Evolutionary conservation across 1,140 invertebrate species (phyloP), one percentile per base, ranked within the genome.

Genomic region (Ditylenchus dipsaci): DNA sequence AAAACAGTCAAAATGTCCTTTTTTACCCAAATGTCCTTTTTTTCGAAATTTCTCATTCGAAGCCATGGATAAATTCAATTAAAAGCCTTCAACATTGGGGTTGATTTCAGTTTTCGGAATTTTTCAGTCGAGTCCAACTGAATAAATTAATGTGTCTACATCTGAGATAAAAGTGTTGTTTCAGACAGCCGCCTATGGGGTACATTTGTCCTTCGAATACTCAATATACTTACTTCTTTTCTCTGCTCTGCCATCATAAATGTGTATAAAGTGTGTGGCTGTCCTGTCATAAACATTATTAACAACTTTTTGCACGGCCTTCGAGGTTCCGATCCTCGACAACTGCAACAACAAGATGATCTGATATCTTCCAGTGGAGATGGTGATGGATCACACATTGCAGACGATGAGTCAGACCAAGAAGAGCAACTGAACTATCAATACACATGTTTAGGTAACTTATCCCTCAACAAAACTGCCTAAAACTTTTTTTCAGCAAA

Each of bases 281-380:
- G 49, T 19, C 49, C 49, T 19, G 3, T 53, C 8, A 19, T 21
- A 26, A 53, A 53, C 49, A 53, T 21, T 7, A 53, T 53, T 17
- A 19, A 53, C 23, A 53, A 53, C 15, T 53, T 53, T 15, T 15
- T 53, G 23, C 23, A 26, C 15, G 49, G 49, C 8, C 49, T 53
- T 19, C 49, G 49, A 19, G 49, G 49, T 19, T 53, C 49, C n/a
- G 49, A 53, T 26, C 8, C 49, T 26, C 49, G 23, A 19, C 33
- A 5, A 21, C n/a, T 60, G 26, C 19, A 19, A 7, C 43, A 27
- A 15, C 68, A 69, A 66, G 68, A 69, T 38, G 68, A 69, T 38
- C 17, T 69, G 9, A 69, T 69, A n/a, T 69, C 68, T 5, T 59
- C 68, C 9, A 70, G 68, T 53, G 68, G 68, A 21, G 68, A 70